Evolutionary conservation across 2,888 invertebrate species (phyloP).

Genomic region (Cartodere bifasciata): DNA sequence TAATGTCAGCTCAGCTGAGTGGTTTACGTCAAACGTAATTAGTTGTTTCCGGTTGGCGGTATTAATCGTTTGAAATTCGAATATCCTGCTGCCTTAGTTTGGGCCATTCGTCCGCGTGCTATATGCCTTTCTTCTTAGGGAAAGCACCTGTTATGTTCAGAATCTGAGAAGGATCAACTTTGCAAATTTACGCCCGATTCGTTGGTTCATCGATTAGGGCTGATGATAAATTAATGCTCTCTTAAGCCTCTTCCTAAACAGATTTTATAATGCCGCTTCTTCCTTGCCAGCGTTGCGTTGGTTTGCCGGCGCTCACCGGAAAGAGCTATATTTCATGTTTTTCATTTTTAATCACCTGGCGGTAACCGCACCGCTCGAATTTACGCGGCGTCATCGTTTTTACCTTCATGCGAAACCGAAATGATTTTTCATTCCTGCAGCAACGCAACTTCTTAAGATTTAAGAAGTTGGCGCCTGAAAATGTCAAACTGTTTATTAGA

Average conservation of each 20-base stretch:
- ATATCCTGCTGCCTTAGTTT: conserved; percentile 34
- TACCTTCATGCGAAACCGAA: too few relatives aligned
- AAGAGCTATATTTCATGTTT: too few relatives aligned
- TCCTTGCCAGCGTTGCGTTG: too few relatives aligned
- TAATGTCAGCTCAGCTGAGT: conserved; percentile 31
- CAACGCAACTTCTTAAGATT: too few relatives aligned
- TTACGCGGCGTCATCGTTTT: too few relatives aligned
- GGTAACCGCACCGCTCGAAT: too few relatives aligned
- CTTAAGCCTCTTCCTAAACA: conserved; percentile 7
- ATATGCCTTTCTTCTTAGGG: conserved; percentile 22
- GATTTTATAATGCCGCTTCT: too few relatives aligned
- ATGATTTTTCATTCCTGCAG: too few relatives aligned
- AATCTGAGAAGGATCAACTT: conserved; percentile 14
- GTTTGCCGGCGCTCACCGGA: too few relatives aligned
- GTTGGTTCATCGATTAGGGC: conserved; percentile 13
- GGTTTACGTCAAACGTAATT: conserved; percentile 35
- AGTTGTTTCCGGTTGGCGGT: conserved; percentile 33
- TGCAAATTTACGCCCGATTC: conserved; percentile 10
- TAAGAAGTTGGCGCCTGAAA: too few relatives aligned
- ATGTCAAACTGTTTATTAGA: too few relatives aligned
- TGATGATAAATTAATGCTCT: conserved; percentile 17
- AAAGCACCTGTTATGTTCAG: conserved; percentile 20
- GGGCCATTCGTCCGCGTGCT: conserved; percentile 27
- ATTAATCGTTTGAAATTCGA: conserved; percentile 35
- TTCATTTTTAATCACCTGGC: too few relatives aligned